Evolutionary conservation across 2,113 vertebrate genomes (phyloP), one percentile per base, ranked within the genome.

Genomic region (Dasyornis broadbenti): DNA sequence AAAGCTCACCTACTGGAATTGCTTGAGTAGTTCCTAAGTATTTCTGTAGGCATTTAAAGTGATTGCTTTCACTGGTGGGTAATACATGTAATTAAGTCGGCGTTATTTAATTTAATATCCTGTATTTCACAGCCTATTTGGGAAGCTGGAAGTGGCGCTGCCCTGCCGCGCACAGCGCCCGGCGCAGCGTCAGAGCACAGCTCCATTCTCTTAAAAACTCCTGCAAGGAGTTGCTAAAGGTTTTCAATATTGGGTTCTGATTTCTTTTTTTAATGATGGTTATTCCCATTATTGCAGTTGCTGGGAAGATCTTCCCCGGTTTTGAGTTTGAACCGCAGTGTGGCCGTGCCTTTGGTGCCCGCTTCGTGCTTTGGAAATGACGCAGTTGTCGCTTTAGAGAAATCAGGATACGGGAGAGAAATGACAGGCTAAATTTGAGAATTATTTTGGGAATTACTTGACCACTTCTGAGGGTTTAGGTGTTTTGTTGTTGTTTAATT

Each of bases 51-150:
- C 60, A 15, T 86, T 90, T 44, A 22, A 81, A 88, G 57, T 6
- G 66, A 33, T 89, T 66, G 40, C 70, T 89, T 92, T 88, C 69
- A 77, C 68, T 82, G 68, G 88, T 84, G 81, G 75, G 69, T 90
- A 85, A 86, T 81, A 80, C 10, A 1, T 83, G 88, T 94, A 56
- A 90, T 97, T 90, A 93, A 96, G 50, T 35, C 3, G 3, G 71
- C 1, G 0, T 86, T 91, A 90, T 77, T 95, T 94, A 64, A 96
- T 94, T 96, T 61, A 94, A 90, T 86, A 89, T 92, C 84, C 94
- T 54, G 65, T 42, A 82, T 92, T 93, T 92, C 80, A 45, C 45
- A 45, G 66, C 3, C 1, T n/a, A 0, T 94, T 90, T 92, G 61
- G 69, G 73, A 69, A 65, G 68, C 78, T 83, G 91, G 72, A 77